These are phyloP conservation scores for Chunga burmeisteri DNA, from an alignment of 2,113 vertebrate species.

Conservation along the genomic window DNA sequence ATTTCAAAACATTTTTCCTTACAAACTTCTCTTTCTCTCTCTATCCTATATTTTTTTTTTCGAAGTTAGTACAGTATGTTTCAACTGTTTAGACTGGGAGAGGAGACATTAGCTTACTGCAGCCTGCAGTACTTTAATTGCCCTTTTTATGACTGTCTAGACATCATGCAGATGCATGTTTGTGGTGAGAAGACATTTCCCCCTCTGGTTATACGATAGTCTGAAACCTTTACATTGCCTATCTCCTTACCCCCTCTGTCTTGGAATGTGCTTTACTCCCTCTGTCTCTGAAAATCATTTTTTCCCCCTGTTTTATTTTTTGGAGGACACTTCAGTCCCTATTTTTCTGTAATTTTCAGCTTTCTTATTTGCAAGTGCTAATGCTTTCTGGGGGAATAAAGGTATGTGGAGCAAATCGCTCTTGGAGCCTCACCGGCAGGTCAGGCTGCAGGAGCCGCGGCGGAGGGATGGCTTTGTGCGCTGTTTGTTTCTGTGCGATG, in stretches of 20 bases:
- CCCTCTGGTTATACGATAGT: constrained; percentile 63
- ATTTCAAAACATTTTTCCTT: constrained; percentile 65
- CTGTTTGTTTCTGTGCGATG: fast-evolving
- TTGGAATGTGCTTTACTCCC: background rate
- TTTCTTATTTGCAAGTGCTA: background rate
- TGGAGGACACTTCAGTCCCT: background rate
- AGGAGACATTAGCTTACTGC: constrained; percentile 64
- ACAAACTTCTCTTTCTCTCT: constrained; percentile 15
- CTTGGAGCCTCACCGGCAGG: background rate
- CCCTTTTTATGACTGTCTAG: constrained; percentile 80
- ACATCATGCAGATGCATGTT: constrained; percentile 78
- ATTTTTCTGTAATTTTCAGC: background rate
- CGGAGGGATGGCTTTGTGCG: background rate
- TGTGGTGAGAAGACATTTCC: constrained; percentile 70
- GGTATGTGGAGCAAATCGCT: background rate
- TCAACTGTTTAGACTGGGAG: constrained; percentile 60
- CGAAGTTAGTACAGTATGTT: background rate
- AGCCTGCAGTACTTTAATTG: constrained; percentile 74
- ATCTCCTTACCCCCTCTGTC: constrained; percentile 50
- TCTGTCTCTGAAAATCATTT: background rate
- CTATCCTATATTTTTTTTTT: background rate
- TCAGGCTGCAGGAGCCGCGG: background rate
- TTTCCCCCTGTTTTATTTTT: background rate
- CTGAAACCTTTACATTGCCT: constrained; percentile 65
- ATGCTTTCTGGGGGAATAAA: background rate